Evolutionary conservation across 1,140 invertebrate genomes (phyloP).

Genomic region (Brevipalpus yothersi): DNA sequence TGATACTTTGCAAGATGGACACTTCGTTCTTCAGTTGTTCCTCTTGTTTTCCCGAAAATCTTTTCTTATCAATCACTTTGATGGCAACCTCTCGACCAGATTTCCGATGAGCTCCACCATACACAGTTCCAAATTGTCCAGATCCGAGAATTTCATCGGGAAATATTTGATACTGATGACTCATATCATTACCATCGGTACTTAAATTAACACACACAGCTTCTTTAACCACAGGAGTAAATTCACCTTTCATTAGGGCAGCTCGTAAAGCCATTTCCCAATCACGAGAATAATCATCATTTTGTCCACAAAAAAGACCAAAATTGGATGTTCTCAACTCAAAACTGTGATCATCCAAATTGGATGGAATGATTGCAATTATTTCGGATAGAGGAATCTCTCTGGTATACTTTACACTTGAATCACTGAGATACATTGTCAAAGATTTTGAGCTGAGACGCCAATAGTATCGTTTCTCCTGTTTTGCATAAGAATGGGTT

Average conservation of each 20-base stretch:
- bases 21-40: constrained; percentile 97
- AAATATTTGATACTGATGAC: constrained; percentile 76
- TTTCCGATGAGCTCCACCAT: constrained; percentile 63
- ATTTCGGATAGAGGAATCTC: constrained; percentile 77
- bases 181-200: constrained; percentile 36
- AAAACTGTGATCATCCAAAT: constrained; percentile 42
- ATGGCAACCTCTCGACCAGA: constrained; percentile 70
- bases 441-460: constrained; percentile 82
- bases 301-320: constrained; percentile 59
- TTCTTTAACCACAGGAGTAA: neutral
- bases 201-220: neutral
- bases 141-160: constrained; percentile 93
- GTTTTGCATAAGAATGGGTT: too few species aligned
- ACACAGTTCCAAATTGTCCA: constrained; percentile 93
- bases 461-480: constrained; percentile 80
- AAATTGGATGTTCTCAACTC: constrained; percentile 58
- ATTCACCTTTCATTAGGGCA: constrained; percentile 65
- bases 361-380: constrained; percentile 41
- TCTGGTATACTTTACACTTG: constrained; percentile 28
- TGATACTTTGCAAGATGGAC: constrained; percentile 79
- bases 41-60: constrained; percentile 96
- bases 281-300: constrained; percentile 62
- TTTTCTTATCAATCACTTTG: constrained; percentile 72
- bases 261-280: constrained; percentile 86
- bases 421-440: constrained; percentile 47